phyloP scores from a whole-genome alignment of 2,113 vertebrate genomes.

The Dasyornis broadbenti region DNA sequence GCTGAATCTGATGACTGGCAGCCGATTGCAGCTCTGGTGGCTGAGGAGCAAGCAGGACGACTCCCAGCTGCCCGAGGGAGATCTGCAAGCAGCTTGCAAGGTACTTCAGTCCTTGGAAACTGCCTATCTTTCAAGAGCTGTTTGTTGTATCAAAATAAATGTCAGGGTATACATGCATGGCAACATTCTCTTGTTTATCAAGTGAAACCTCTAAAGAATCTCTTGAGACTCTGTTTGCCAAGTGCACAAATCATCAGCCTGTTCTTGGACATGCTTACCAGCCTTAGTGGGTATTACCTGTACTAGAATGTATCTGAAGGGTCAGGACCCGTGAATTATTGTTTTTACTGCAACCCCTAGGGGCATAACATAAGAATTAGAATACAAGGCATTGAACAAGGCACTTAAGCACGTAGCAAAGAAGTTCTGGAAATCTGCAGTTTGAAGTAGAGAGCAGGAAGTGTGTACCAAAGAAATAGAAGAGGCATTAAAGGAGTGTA shows the following conservation, averaged over 20 bases:
- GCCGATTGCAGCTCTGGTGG: background rate
- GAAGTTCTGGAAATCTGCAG: background rate
- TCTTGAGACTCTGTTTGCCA: slow-evolving; percentile 17
- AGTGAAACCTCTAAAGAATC: slow-evolving; percentile 46
- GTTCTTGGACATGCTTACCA: background rate
- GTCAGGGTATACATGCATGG: background rate
- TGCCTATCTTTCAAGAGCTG: slow-evolving; percentile 22
- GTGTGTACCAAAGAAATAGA: background rate
- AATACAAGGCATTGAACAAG: background rate
- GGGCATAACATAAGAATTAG: background rate
- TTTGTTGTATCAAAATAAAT: slow-evolving; percentile 21
- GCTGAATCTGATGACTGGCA: slow-evolving; percentile 32
- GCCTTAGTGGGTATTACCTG: background rate
- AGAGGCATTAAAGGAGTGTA: background rate
- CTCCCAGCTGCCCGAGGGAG: background rate
- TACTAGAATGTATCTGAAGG: background rate
- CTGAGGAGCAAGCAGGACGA: background rate
- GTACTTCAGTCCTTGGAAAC: background rate
- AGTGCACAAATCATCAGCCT: slow-evolving; percentile 18
- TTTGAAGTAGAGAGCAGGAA: background rate
- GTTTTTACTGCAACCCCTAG: background rate
- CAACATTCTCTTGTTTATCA: slow-evolving; percentile 34
- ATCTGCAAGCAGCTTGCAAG: background rate
- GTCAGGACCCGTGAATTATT: background rate
- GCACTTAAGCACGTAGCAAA: background rate